Conservation (phyloP, 2,888 invertebrate species). For the Cerastis leucographa region DNA sequence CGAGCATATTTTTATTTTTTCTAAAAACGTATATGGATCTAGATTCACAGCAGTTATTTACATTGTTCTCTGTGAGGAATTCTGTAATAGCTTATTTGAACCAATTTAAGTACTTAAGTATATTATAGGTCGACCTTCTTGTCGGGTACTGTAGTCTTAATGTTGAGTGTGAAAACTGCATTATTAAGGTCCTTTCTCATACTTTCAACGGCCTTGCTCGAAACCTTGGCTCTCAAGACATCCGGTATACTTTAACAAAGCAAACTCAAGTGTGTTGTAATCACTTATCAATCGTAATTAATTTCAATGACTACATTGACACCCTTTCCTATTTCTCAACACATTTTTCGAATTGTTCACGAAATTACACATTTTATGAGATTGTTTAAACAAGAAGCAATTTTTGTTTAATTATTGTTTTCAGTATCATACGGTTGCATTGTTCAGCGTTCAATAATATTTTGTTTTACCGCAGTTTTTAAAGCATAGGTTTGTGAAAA, state of each 20-base stretch:
- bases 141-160: not conserved
- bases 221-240: constrained; percentile 53
- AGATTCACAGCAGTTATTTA: not conserved
- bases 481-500: not conserved
- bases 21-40: not conserved
- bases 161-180: constrained; percentile 10
- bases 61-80: not conserved
- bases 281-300: constrained; percentile 28
- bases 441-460: not conserved
- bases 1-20: not conserved
- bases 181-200: constrained; percentile 31
- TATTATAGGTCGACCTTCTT: not conserved
- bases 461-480: not conserved
- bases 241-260: constrained; percentile 60
- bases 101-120: not conserved
- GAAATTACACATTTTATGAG: constrained; percentile 32
- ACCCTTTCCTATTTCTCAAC: constrained; percentile 34
- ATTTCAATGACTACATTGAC: constrained; percentile 49
- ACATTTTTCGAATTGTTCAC: constrained; percentile 26
- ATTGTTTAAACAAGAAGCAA: constrained; percentile 34
- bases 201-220: constrained; percentile 47
- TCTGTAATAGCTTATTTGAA: not conserved
- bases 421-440: constrained; percentile 35
- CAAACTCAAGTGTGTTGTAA: constrained; percentile 34
- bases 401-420: constrained; percentile 33